Evolutionary conservation across 1,140 invertebrate species (phyloP).

Genomic region (Elysia chlorotica): DNA sequence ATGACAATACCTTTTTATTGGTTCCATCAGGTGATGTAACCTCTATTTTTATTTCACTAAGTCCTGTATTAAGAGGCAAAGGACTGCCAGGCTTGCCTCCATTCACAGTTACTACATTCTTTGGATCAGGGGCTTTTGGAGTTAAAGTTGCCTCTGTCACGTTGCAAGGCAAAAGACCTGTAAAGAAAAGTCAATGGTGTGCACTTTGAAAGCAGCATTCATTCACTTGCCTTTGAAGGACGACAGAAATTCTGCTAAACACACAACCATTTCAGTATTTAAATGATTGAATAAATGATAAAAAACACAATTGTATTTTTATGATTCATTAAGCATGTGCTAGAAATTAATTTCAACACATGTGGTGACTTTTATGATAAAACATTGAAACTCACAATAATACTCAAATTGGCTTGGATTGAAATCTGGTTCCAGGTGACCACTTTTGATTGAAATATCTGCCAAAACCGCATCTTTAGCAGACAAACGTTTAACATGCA

Average conservation of each 20-base stretch:
- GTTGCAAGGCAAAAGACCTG: constrained; percentile 45
- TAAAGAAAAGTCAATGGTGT: too few species aligned
- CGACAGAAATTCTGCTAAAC: too few species aligned
- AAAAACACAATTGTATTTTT: background rate
- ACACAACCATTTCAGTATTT: background rate
- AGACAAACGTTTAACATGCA: constrained; percentile 54
- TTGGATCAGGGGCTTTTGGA: constrained; percentile 42
- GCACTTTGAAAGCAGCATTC: too few species aligned
- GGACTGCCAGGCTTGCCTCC: constrained; percentile 32
- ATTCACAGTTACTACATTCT: constrained; percentile 34
- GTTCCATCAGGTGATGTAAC: constrained; percentile 53
- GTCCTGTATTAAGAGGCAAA: constrained; percentile 40
- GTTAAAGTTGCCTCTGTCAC: constrained; percentile 31
- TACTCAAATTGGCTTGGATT: constrained; percentile 40
- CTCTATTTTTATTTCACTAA: constrained; percentile 39
- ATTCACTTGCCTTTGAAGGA: too few species aligned
- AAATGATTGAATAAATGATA: background rate
- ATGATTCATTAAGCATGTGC: background rate
- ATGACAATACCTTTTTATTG: constrained; percentile 47
- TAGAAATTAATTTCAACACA: too few species aligned
- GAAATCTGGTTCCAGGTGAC: constrained; percentile 50
- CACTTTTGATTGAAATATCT: constrained; percentile 41
- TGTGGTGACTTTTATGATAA: too few species aligned
- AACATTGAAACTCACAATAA: constrained; percentile 46
- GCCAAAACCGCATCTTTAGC: constrained; percentile 55